Base-by-base conservation (phyloP, 2,888 invertebrate genomes). In the Noctua fimbriata region DNA sequence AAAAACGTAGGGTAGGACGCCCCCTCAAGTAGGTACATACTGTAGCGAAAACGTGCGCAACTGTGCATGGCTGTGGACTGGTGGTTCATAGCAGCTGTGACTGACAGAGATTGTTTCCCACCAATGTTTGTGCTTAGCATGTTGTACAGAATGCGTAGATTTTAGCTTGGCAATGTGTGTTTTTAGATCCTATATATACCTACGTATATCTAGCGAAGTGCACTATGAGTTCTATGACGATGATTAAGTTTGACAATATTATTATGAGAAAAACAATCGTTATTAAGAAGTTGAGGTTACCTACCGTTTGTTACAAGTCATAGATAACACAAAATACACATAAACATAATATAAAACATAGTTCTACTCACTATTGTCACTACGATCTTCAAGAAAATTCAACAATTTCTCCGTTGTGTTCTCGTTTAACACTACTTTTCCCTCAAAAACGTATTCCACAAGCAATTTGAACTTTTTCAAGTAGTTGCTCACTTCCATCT, bases 401-500 rank as follows among this genome's bases (percentile, higher is more conserved):
- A 93, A 55, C 4, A 93, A 74, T 60, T 89, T 90, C 28, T 92
- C 91, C 0, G 88, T 87, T n/a, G 90, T 82, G 66, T 88, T 89
- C 21, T 83, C 84, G 73, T 84, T 89, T 16, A 93, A 67, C 83
- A 91, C 90, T 60, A 89, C 90, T 36, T 91, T 89, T 2, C 89
- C 90, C 55, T 91, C 87, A 36, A 91, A 90, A 12, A 92, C 85
- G 73, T 87, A 89, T 24, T 90, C 85, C 14, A 93, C 87, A 18
- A 93, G 83, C n/a, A 85, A 70, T 79, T 89, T 89, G 21, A 93
- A 88, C 80, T 93, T 93, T 49, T 76, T 88, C 76, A 90, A 89
- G 73, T 89, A 89, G 63, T 89, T 89, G 58, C 81, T 89, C 18
- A 91, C 81, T 78, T 92, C 92, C 93, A 93, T 92, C 55, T 84